Percentiles rank a stretch among this genome's conserved stretches.
Conservation (phyloP, 2,888 invertebrate genomes). For the Plusia festucae region DNA sequence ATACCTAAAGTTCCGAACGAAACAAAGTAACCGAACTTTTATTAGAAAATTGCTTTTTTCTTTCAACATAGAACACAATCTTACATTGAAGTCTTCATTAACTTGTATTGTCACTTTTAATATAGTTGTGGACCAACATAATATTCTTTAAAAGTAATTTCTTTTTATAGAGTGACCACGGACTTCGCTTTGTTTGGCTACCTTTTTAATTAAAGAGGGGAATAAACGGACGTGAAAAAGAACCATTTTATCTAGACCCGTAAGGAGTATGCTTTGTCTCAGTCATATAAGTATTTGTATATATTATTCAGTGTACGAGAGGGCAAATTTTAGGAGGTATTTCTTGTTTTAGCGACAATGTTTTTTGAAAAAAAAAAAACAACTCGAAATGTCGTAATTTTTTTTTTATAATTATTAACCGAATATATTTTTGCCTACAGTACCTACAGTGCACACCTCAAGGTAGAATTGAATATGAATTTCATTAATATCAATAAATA, state of each 20-base stretch:
- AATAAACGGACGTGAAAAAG: neutral
- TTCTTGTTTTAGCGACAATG: too few species aligned
- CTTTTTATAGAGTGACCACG: neutral
- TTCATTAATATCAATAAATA: too few species aligned
- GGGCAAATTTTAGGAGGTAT: neutral
- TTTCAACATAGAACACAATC: neutral
- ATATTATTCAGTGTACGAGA: neutral
- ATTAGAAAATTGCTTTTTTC: neutral
- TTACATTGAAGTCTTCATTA: neutral
- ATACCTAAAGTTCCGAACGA: neutral
- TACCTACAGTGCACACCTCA: too few species aligned
- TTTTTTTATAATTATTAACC: too few species aligned
- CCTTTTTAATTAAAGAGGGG: constrained; percentile 4
- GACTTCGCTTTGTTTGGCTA: neutral
- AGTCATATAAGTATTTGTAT: neutral
- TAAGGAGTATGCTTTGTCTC: neutral
- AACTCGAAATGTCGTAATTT: too few species aligned
- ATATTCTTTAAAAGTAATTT: neutral
- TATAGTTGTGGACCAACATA: constrained; percentile 1
- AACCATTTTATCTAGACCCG: neutral
- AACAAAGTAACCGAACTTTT: neutral
- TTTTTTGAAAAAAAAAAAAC: too few species aligned
- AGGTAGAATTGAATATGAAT: too few species aligned
- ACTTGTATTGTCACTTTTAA: constrained; percentile 3
- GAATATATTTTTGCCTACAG: too few species aligned